Evolutionary conservation across 1,140 invertebrate genomes (phyloP).

Genomic region (Heliconius hermathena): DNA sequence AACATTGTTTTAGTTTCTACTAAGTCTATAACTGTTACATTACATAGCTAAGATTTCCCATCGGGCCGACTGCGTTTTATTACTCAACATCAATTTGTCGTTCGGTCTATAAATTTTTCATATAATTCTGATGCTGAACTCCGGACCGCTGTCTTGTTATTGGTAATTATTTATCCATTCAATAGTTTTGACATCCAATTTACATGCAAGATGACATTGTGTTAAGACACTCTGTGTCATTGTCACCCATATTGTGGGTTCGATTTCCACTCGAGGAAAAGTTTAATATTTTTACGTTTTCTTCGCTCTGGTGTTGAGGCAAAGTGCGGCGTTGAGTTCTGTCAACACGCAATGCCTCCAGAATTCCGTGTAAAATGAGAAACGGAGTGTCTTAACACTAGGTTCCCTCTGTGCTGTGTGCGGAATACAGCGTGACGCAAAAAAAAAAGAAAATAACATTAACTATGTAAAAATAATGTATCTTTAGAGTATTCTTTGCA

Average conservation of each 20-base stretch:
- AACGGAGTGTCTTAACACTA: too few relatives aligned
- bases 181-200: constrained; percentile 1
- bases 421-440: too few relatives aligned
- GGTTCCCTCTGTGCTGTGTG: too few relatives aligned
- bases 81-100: constrained; percentile 39
- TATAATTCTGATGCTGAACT: constrained; percentile 19
- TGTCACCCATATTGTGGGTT: too few relatives aligned
- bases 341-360: too few relatives aligned
- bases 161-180: constrained; percentile 25
- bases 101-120: constrained; percentile 36
- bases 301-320: background rate
- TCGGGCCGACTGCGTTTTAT: constrained; percentile 36
- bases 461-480: background rate
- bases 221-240: too few relatives aligned
- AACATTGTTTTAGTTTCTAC: constrained; percentile 2
- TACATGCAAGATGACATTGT: background rate
- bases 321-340: background rate
- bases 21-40: constrained; percentile 37
- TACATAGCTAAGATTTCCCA: constrained; percentile 42
- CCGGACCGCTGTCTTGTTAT: constrained; percentile 34
- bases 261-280: background rate
- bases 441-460: background rate
- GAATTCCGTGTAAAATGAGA: too few relatives aligned
- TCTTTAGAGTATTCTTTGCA: too few relatives aligned
- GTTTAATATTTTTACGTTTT: background rate